These are phyloP conservation scores for Myathropa florea DNA, from an alignment of 2,888 invertebrate species.

Conservation along the genomic window DNA sequence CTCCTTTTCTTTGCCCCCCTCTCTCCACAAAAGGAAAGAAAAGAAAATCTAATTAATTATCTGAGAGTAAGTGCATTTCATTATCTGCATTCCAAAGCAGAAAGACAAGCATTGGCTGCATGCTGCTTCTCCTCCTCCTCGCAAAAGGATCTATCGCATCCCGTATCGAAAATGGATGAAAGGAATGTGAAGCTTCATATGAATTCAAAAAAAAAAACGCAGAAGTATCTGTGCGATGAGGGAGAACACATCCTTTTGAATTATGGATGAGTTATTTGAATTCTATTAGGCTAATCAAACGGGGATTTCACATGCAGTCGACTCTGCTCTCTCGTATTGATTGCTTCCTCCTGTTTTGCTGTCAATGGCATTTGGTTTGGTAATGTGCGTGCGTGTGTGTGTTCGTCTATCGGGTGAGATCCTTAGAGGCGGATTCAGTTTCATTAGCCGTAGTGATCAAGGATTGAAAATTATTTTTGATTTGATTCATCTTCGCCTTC, in stretches of 20 bases:
- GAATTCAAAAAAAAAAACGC: not conserved
- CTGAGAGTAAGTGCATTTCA: slow-evolving; percentile 21
- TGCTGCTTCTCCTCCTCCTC: not conserved
- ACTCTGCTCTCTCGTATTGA: not conserved
- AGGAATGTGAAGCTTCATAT: not conserved
- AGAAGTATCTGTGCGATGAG: not conserved
- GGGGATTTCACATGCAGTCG: slow-evolving; percentile 29
- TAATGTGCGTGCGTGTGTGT: not conserved
- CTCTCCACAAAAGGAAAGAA: not conserved
- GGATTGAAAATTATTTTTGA: slow-evolving; percentile 14
- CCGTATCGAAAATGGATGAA: not conserved
- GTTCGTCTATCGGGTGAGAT: not conserved
- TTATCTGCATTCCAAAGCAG: slow-evolving; percentile 11
- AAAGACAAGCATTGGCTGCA: not conserved
- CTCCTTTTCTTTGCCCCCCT: not conserved
- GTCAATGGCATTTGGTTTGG: slow-evolving; percentile 1
- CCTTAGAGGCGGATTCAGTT: not conserved
- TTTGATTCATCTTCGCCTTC: not conserved
- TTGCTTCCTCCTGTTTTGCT: slow-evolving; percentile 18
- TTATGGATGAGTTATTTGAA: slow-evolving; percentile 56
- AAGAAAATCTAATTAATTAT: slow-evolving; percentile 38
- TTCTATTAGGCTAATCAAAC: slow-evolving; percentile 56
- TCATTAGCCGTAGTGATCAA: slow-evolving; percentile 31
- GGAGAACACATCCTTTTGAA: slow-evolving; percentile 22
- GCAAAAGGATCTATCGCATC: too few species aligned